phyloP scores from a whole-genome alignment of 2,888 invertebrate genomes.

The Scaptomyza caliginosa region DNA sequence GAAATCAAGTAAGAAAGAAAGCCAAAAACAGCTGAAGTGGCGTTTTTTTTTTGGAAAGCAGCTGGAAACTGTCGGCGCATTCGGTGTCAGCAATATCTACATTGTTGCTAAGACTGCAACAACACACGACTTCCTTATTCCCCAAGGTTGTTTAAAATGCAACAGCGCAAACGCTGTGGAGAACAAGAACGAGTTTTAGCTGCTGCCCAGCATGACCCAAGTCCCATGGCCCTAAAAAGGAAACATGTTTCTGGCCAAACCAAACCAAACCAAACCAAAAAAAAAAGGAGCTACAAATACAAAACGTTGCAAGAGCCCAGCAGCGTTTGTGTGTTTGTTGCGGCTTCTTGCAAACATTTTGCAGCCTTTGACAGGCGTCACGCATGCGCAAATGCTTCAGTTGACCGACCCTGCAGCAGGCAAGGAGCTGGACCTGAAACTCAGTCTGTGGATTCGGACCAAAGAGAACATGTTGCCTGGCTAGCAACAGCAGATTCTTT shows the following conservation, averaged over 20 bases:
- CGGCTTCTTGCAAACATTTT: constrained; percentile 52
- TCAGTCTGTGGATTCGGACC: constrained; percentile 3
- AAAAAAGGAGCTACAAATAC: constrained; percentile 28
- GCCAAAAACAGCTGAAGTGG: constrained; percentile 56
- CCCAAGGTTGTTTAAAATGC: constrained; percentile 71
- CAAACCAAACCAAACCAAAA: constrained; percentile 23
- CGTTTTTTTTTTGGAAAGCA: constrained; percentile 47
- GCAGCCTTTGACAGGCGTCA: constrained; percentile 53
- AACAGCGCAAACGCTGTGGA: constrained; percentile 11
- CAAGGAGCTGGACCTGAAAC: constrained; percentile 2
- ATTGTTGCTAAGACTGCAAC: constrained; percentile 14
- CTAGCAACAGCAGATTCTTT: constrained; percentile 53
- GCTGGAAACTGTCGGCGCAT: constrained; percentile 50
- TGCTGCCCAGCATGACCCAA: constrained; percentile 63
- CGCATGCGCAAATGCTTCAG: constrained; percentile 58
- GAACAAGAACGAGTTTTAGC: constrained; percentile 57
- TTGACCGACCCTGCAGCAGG: constrained; percentile 8
- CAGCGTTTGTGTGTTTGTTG: constrained; percentile 16
- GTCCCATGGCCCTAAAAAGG: constrained; percentile 62
- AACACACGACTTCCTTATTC: constrained; percentile 67
- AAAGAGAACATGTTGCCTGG: constrained; percentile 39
- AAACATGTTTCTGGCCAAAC: constrained; percentile 62
- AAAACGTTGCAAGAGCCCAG: constrained; percentile 26
- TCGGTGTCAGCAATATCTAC: constrained; percentile 22
- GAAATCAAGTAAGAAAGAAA: constrained; percentile 29